Percentiles rank a stretch among this genome's conserved stretches.
These are phyloP conservation scores for Candoia aspera DNA, from an alignment of 2,113 vertebrate genomes.

Conservation along the genomic window DNA sequence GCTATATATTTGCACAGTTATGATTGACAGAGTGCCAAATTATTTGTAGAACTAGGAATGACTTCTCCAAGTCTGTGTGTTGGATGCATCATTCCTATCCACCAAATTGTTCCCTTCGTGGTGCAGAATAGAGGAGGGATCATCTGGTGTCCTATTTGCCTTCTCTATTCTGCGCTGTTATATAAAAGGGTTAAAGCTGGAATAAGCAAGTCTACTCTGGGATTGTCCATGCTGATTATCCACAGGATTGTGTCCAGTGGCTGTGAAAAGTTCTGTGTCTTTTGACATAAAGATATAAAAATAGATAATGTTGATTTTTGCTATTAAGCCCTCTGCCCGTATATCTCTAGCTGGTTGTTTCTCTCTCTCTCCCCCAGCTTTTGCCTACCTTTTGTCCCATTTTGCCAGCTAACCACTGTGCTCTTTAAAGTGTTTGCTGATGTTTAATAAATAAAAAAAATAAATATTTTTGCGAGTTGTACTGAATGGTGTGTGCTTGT, in stretches of 20 bases:
- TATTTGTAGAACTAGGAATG: slow-evolving; percentile 6
- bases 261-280: background rate
- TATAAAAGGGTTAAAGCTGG: background rate
- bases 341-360: background rate
- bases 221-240: background rate
- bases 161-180: background rate
- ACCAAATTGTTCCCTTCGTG: background rate
- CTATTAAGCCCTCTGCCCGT: background rate
- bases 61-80: background rate
- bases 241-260: background rate
- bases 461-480: background rate
- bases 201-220: background rate
- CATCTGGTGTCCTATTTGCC: background rate
- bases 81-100: background rate
- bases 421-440: background rate
- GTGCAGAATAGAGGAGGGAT: background rate
- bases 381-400: background rate
- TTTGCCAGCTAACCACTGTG: background rate
- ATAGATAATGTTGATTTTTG: background rate
- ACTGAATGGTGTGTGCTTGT: background rate
- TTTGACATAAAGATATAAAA: background rate
- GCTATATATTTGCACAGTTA: fast-evolving
- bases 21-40: background rate
- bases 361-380: background rate
- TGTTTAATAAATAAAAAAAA: background rate